Conservation (phyloP, 2,888 invertebrate species). For the Pammene aurita region DNA sequence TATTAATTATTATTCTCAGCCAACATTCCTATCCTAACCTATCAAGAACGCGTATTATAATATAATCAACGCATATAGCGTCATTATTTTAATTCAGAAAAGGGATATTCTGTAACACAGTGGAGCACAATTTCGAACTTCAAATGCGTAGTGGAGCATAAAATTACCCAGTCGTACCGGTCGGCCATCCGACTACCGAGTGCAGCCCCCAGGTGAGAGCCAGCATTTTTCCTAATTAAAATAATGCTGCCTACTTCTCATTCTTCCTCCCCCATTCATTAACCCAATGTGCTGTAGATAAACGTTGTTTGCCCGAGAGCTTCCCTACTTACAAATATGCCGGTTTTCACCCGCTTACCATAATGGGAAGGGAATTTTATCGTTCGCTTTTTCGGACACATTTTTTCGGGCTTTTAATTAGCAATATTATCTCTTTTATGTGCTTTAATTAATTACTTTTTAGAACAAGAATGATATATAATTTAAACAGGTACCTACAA, state of each 20-base stretch:
- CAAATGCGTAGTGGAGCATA: conserved; percentile 36
- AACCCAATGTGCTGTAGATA: conserved; percentile 79
- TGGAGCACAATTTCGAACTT: conserved; percentile 35
- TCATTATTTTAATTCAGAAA: conserved; percentile 1
- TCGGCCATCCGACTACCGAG: conserved; percentile 22
- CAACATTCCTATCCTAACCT: too few species aligned
- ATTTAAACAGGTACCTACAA: conserved; percentile 24
- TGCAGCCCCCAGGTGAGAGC: conserved; percentile 57
- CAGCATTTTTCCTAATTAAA: conserved; percentile 80
- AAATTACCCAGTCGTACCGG: conserved; percentile 35
- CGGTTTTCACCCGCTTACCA: conserved; percentile 66
- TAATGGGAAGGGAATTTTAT: conserved; percentile 67
- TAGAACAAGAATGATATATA: conserved; percentile 43
- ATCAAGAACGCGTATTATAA: too few species aligned
- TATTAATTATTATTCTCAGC: too few species aligned
- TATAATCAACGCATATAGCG: too few species aligned
- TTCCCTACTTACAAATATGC: conserved; percentile 70
- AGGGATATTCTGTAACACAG: conserved; percentile 25
- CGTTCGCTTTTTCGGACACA: conserved; percentile 60
- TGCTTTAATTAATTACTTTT: conserved; percentile 64
- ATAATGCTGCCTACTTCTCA: conserved; percentile 74
- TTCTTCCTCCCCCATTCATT: conserved; percentile 77
- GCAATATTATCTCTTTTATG: conserved; percentile 42
- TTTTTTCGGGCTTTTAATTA: conserved; percentile 52
- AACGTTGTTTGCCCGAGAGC: conserved; percentile 73